Percentiles rank a stretch among this genome's conserved stretches.
These are phyloP conservation scores for Heliothis virescens DNA, from an alignment of 1,140 invertebrate genomes.

Conservation along the genomic window DNA sequence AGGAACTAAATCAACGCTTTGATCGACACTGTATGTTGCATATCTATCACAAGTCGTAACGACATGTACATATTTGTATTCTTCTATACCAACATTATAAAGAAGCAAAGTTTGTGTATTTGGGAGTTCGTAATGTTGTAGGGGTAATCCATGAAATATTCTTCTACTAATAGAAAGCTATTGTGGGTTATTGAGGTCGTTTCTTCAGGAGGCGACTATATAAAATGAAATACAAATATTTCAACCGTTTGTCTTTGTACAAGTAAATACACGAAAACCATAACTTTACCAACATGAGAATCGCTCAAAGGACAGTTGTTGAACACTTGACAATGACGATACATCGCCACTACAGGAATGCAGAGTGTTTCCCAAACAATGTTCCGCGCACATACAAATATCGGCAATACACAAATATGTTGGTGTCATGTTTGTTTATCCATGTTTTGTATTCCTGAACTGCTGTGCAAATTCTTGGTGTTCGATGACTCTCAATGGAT, in stretches of 20 bases:
- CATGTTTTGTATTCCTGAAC: not conserved
- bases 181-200: no score
- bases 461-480: not conserved
- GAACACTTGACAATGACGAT: conserved; percentile 8
- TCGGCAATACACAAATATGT: not conserved
- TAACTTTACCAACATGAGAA: not conserved
- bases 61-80: no score
- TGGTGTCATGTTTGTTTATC: not conserved
- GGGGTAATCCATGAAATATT: no score
- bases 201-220: not conserved
- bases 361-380: conserved; percentile 13
- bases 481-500: no score
- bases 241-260: not conserved
- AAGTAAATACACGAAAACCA: conserved; percentile 13
- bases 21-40: no score
- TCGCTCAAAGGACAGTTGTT: conserved; percentile 4
- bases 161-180: no score
- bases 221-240: not conserved
- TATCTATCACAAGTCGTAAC: no score
- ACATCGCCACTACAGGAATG: conserved; percentile 6
- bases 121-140: no score
- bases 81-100: no score
- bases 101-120: no score
- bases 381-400: conserved; percentile 17
- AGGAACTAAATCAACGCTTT: not conserved